Evolutionary conservation across 2,113 vertebrate species (phyloP), one percentile per base, ranked within the genome.

Genomic region (Smithornis capensis): DNA sequence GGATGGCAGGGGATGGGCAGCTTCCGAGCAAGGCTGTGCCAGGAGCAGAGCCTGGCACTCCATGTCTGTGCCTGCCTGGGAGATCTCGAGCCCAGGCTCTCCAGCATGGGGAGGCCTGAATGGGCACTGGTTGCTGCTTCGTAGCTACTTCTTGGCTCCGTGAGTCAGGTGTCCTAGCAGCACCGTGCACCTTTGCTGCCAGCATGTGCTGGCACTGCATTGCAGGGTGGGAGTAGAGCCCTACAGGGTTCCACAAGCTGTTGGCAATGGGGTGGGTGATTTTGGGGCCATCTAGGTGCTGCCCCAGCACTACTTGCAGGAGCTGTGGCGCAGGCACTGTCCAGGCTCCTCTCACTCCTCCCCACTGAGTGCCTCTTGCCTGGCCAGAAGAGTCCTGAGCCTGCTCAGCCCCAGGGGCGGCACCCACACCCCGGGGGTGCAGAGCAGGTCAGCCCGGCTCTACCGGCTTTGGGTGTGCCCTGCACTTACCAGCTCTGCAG

Each of bases 401-500:
- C 70, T 62, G 57, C 79, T 62, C 28, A 90, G 74, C 71, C 47
- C 59, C 50, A 42, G 59, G 67, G 75, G 64, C n/a, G 4, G 81
- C 86, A 60, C 76, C 92, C 64, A 3, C 16, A 37, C 7, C 84
- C 44, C 4, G 12, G 35, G 49, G 59, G 75, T 15, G 49, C 83
- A 37, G 77, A 95, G 89, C 96, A 92, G 90, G 96, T 96, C 86
- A 89, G 67, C 95, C 96, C 83, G 71, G 96, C 95, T 95, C 73
- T 75, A 64, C 93, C 47, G 33, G 94, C 92, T 97, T 40, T 83
- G 86, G 59, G 71, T 0, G 57, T 28, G 94, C 76, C 7, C 57
- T 8, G 81, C 57, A 23, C 77, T 92, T 83, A 77, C 89, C 87
- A 49, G 80, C 19, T 64, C 89, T 37, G 56, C 91, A 12, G 91